phyloP scores from a whole-genome alignment of 2,113 vertebrate species.

The Hippocampus zosterae region DNA sequence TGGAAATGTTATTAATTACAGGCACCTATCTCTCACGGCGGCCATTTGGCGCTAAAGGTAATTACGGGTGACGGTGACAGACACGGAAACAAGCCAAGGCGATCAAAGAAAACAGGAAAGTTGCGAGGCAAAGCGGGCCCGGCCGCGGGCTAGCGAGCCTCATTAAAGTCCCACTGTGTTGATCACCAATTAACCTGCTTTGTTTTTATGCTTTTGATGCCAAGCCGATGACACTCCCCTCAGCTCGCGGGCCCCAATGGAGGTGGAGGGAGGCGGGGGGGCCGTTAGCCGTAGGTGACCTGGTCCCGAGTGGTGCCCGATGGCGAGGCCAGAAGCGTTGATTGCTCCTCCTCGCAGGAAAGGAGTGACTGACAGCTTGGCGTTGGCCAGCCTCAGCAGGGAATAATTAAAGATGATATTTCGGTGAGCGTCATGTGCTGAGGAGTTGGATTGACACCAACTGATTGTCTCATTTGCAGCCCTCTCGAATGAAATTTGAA shows the following conservation, averaged over 20 bases:
- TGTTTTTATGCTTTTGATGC: slow-evolving; percentile 84
- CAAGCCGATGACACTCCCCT: slow-evolving; percentile 78
- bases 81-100: slow-evolving; percentile 75
- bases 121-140: slow-evolving; percentile 81
- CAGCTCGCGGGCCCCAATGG: slow-evolving; percentile 63
- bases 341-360: slow-evolving; percentile 15
- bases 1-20: slow-evolving; percentile 99
- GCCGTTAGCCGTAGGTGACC: slow-evolving; percentile 77
- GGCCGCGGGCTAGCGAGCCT: slow-evolving; percentile 87
- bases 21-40: slow-evolving; percentile 98
- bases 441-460: slow-evolving; percentile 1
- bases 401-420: slow-evolving; percentile 4
- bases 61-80: slow-evolving; percentile 98
- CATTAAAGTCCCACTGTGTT: slow-evolving; percentile 91
- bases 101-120: slow-evolving; percentile 91
- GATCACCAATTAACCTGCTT: slow-evolving; percentile 99
- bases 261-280: slow-evolving; percentile 68
- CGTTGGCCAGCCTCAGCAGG: neutral
- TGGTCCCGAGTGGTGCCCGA: slow-evolving; percentile 53
- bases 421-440: neutral
- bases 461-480: neutral
- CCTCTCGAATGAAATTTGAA: neutral
- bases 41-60: slow-evolving; percentile 92
- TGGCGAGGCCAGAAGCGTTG: slow-evolving; percentile 48
- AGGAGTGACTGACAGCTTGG: slow-evolving; percentile 14